Evolutionary conservation across 2,113 vertebrate species (phyloP).

Genomic region (Megaceryle torquata): DNA sequence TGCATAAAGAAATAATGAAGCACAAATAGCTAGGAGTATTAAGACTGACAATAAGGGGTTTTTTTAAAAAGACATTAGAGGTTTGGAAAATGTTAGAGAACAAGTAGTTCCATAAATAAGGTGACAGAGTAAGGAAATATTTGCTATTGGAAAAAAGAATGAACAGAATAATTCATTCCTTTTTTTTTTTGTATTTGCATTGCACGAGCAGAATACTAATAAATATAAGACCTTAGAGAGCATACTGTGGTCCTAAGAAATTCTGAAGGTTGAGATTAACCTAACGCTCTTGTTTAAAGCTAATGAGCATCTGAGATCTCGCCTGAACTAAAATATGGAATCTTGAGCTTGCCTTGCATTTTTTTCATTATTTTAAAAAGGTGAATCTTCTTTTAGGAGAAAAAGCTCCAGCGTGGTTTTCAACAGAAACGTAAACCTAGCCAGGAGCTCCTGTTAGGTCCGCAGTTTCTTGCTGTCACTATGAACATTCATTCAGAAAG

Average conservation of each 20-base stretch:
- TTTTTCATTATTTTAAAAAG: not conserved
- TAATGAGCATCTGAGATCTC: not conserved
- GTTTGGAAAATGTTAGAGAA: slow-evolving; percentile 32
- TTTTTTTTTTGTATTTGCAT: not conserved
- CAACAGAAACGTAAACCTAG: not conserved
- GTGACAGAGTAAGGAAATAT: slow-evolving; percentile 33
- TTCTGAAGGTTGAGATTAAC: not conserved
- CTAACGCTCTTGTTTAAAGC: not conserved
- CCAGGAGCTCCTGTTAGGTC: not conserved
- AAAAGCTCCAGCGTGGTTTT: not conserved
- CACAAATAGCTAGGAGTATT: slow-evolving; percentile 44
- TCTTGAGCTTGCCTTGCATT: not conserved
- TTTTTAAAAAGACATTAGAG: not conserved
- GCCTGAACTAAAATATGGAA: not conserved
- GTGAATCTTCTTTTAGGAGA: not conserved
- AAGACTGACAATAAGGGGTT: slow-evolving; percentile 18
- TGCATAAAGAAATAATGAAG: slow-evolving; percentile 37
- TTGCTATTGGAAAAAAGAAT: not conserved
- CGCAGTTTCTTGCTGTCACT: not conserved
- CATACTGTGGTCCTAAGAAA: not conserved
- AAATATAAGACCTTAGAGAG: not conserved
- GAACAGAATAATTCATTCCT: not conserved
- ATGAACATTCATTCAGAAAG: not conserved
- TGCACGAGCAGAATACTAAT: not conserved
- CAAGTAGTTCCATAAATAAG: slow-evolving; percentile 47